These are phyloP conservation scores for Falco berigora DNA, from an alignment of 2,797 vertebrate species.

Conservation along the genomic window DNA sequence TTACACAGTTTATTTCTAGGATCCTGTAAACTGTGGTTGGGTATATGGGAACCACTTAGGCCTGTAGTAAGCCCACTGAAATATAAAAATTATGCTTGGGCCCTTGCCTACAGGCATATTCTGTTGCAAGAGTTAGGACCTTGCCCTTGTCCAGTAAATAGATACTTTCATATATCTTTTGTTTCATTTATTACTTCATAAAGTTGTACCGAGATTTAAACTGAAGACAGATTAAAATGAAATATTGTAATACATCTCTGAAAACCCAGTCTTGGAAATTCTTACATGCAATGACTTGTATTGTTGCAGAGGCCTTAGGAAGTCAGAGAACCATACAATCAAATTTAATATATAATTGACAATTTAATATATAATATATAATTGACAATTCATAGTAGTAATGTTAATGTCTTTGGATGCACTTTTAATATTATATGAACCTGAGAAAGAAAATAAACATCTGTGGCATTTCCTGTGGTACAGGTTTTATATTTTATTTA, in stretches of 20 bases:
- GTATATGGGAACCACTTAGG: neutral
- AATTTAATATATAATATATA: neutral
- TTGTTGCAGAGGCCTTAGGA: neutral
- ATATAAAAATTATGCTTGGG: neutral
- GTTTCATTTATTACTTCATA: neutral
- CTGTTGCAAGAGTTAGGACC: neutral
- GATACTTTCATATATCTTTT: neutral
- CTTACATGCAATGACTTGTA: neutral
- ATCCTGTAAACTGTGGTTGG: neutral
- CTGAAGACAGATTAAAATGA: neutral
- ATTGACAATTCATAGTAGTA: neutral
- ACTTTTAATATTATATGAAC: neutral
- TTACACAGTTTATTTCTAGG: neutral
- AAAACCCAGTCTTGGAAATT: neutral
- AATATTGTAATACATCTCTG: neutral
- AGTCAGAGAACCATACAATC: fast-evolving
- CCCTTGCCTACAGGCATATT: neutral
- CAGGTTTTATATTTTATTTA: neutral
- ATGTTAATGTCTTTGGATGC: neutral
- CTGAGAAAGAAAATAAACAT: neutral
- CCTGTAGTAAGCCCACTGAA: neutral
- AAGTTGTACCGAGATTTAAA: neutral
- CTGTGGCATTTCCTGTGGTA: neutral
- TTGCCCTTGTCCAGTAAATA: neutral
- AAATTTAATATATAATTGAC: neutral